Percentiles rank a stretch among this genome's conserved stretches.
Evolutionary conservation across 2,888 invertebrate genomes (phyloP).

Genomic region (Dasysyrphus tricinctus): DNA sequence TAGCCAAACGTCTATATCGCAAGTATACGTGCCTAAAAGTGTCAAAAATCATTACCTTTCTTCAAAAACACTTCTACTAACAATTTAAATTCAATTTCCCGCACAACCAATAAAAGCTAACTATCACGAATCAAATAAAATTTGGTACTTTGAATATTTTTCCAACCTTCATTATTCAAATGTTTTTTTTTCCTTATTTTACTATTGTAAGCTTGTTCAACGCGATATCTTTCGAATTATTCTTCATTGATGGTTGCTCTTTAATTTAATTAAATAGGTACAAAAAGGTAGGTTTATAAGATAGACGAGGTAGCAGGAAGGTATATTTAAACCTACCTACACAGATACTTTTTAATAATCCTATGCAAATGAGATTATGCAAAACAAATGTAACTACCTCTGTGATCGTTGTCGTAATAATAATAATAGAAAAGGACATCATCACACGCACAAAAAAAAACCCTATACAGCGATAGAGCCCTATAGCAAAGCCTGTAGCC

Average conservation of each 20-base stretch:
- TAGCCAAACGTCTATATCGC: too few relatives aligned
- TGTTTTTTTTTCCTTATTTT: background rate
- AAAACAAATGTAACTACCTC: slow-evolving; percentile 55
- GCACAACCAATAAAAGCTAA: slow-evolving; percentile 15
- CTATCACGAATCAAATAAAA: slow-evolving; percentile 17
- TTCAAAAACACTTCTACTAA: slow-evolving; percentile 6
- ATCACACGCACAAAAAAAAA: slow-evolving; percentile 28
- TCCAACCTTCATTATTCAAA: slow-evolving; percentile 10
- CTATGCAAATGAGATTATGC: slow-evolving; percentile 68
- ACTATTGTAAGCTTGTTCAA: background rate
- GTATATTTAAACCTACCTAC: background rate
- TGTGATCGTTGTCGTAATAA: slow-evolving; percentile 51
- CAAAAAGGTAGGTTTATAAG: background rate
- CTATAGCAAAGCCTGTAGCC: slow-evolving; percentile 15
- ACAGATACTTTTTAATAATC: slow-evolving; percentile 60
- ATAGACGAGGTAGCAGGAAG: background rate
- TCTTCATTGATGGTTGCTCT: slow-evolving; percentile 18
- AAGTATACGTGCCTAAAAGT: too few relatives aligned
- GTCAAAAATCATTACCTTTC: background rate
- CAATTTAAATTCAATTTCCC: slow-evolving; percentile 22
- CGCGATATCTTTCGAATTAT: background rate
- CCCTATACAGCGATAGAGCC: background rate
- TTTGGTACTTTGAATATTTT: background rate
- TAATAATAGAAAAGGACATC: slow-evolving; percentile 45
- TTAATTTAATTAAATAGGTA: slow-evolving; percentile 35